Evolutionary conservation across 2,797 vertebrate species (phyloP).

Genomic region (Channa striata): DNA sequence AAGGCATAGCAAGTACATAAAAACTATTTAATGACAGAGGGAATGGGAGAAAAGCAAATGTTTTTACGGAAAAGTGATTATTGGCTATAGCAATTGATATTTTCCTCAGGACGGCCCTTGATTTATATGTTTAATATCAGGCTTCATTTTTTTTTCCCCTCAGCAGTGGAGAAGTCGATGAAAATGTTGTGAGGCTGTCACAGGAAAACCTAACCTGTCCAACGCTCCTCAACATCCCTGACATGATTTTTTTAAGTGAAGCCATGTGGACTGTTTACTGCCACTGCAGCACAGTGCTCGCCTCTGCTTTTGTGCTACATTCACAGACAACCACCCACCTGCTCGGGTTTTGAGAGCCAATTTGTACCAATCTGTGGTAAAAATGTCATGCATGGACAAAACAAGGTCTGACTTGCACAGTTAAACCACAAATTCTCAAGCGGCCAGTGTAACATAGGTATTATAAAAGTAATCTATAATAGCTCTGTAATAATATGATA

Average conservation of each 20-base stretch:
- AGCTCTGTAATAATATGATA: slow-evolving; percentile 59
- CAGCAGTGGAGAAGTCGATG: slow-evolving; percentile 12
- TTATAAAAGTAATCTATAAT: slow-evolving; percentile 56
- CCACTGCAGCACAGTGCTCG: slow-evolving; percentile 6
- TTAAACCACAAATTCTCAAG: slow-evolving; percentile 38
- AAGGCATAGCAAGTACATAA: not conserved
- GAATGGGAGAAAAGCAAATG: not conserved
- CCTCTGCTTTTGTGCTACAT: slow-evolving; percentile 25
- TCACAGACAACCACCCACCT: slow-evolving; percentile 27
- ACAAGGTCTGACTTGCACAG: slow-evolving; percentile 33
- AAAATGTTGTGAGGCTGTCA: slow-evolving; percentile 24
- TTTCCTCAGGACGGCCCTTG: not conserved
- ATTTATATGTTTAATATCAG: slow-evolving; percentile 24
- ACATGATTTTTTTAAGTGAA: slow-evolving; percentile 35
- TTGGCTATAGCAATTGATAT: slow-evolving; percentile 21
- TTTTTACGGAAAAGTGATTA: slow-evolving; percentile 21
- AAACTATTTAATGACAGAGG: not conserved
- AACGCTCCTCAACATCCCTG: slow-evolving; percentile 8
- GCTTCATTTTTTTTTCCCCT: slow-evolving; percentile 11
- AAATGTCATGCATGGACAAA: slow-evolving; percentile 40
- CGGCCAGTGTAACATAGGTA: slow-evolving; percentile 32
- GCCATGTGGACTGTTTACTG: slow-evolving; percentile 23
- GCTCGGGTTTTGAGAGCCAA: slow-evolving; percentile 42
- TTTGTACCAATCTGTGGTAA: slow-evolving; percentile 49
- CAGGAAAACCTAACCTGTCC: slow-evolving; percentile 27